phyloP scores from a whole-genome alignment of 2,888 invertebrate species.

The Lissonota sp. region DNA sequence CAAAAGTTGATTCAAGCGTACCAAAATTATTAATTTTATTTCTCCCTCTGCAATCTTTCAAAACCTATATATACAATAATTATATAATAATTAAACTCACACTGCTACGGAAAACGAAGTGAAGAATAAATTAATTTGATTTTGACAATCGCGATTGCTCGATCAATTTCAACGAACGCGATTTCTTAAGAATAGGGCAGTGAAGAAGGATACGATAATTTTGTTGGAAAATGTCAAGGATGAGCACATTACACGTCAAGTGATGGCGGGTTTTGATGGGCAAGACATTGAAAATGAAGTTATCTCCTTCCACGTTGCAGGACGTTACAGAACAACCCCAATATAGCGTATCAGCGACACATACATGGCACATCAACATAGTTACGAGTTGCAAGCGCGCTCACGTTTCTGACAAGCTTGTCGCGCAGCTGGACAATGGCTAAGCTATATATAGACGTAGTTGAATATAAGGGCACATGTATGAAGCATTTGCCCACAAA shows the following conservation, averaged over 20 bases:
- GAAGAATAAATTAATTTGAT: no score
- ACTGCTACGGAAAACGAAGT: no score
- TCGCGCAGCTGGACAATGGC: conserved; percentile 43
- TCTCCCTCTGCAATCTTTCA: no score
- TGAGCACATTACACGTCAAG: conserved; percentile 14
- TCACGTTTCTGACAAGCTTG: conserved; percentile 11
- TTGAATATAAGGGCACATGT: neutral
- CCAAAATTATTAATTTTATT: no score
- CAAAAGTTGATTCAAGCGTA: no score
- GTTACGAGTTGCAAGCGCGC: neutral
- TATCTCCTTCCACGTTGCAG: conserved; percentile 48
- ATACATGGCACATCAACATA: neutral
- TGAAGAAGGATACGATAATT: no score
- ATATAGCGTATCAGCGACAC: neutral
- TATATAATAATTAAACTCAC: no score
- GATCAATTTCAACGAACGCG: no score
- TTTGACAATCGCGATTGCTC: no score
- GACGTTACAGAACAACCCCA: conserved; percentile 30
- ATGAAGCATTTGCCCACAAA: no score
- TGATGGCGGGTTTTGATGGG: conserved; percentile 22
- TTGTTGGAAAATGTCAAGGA: conserved; percentile 48
- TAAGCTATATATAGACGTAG: conserved; percentile 6
- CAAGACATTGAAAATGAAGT: conserved; percentile 45
- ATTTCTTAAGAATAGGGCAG: no score
- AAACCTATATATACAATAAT: no score